Evolutionary conservation across 2,113 vertebrate genomes (phyloP), one percentile per base, ranked within the genome.

Genomic region (Bos indicus): DNA sequence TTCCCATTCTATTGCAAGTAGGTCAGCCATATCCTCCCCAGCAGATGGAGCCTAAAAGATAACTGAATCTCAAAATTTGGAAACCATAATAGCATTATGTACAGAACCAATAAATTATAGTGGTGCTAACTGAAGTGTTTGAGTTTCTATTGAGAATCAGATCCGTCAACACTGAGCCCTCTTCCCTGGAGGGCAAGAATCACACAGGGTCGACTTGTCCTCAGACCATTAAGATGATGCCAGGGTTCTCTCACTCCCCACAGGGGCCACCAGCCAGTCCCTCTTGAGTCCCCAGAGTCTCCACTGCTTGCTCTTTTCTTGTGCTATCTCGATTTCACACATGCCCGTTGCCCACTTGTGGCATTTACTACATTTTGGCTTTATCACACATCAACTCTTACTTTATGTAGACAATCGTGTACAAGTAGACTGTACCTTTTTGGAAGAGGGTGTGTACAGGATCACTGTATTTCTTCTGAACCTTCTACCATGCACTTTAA

Each of bases 61-160:
- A 33, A 57, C 57, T 16, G 30, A n/a, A 90, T 95, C 52, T 92
- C 84, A 80, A 71, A 92, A 40, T 28, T 51, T 81, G 78, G 46
- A 81, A 81, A 52, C 16, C 16, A 81, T 81, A 51, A 52, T 8
- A 52, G 46, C 28, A 81, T 52, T 52, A 81, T 52, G 48, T 21
- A 51, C 48, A 33, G 48, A 81, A 52, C 5, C 46, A 52, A 52
- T 28, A 81, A 19, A 81, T 19, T 12, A 81, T 19, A 33, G 48
- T 7, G 46, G 28, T 19, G 10, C 78, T 81, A 33, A 52, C 2
- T 43, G 9, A 87, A 62, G 78, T 26, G 14, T 19, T 4, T 94
- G 48, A 36, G 57, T 80, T 97, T 64, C 40, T 91, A 28, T 33
- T 62, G 26, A 81, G 80, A 84, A 88, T 54, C 12, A 91, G 51